A percentile compares a stretch with the other conserved stretches of the same genome.
These are phyloP conservation scores for Spisula subtruncata DNA, from an alignment of 2,888 invertebrate genomes.

Conservation along the genomic window DNA sequence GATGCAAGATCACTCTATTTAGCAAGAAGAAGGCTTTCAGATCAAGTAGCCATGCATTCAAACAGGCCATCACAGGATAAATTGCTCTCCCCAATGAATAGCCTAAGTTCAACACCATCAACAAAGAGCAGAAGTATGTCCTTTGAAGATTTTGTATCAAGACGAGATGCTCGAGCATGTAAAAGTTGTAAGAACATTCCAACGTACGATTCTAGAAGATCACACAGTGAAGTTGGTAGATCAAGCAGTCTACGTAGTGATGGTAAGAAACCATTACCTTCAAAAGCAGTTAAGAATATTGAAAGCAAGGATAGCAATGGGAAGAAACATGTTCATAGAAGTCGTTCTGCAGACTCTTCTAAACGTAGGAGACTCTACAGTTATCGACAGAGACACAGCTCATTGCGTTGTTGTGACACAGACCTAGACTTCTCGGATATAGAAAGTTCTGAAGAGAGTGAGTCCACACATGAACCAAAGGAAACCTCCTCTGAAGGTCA, in stretches of 20 bases:
- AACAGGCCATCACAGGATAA: conserved; percentile 23
- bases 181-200: not conserved
- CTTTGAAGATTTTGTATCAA: not conserved
- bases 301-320: not conserved
- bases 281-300: not conserved
- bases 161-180: not conserved
- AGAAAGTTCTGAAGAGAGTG: conserved; percentile 59
- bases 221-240: conserved; percentile 22
- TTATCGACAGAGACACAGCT: conserved; percentile 32
- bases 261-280: not conserved
- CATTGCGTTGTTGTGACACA: not conserved
- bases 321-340: conserved; percentile 42
- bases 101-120: not conserved
- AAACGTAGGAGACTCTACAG: conserved; percentile 9
- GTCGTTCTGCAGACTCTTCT: conserved; percentile 52
- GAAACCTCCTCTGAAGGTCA: conserved; percentile 46
- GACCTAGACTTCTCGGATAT: conserved; percentile 57
- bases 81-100: conserved; percentile 18
- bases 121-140: conserved; percentile 17
- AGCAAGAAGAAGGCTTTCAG: conserved; percentile 40
- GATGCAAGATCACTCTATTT: conserved; percentile 27
- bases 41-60: conserved; percentile 17
- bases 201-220: not conserved
- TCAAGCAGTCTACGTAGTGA: conserved; percentile 17
- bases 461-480: conserved; percentile 48